Base-by-base conservation (phyloP, 2,113 vertebrate species). In the Arenaria interpres region DNA sequence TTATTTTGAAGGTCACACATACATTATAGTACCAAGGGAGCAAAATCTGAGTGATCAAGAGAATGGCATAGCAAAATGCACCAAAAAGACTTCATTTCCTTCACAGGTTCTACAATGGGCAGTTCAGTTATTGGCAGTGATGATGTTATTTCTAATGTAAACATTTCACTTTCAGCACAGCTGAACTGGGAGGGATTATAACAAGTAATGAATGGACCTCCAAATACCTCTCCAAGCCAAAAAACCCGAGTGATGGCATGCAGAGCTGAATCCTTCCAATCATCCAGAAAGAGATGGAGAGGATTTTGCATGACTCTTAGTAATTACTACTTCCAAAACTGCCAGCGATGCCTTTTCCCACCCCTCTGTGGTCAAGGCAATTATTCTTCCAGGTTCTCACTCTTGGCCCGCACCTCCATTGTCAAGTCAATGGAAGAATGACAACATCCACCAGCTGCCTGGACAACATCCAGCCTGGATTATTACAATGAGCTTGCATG, bases 401-500 rank as follows among this genome's bases (percentile, higher is more conserved):
- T 91, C 89, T 95, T 96, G 95, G 95, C 94, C 96, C 12, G 3
- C 85, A 88, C 45, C 50, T 95, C 84, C 86, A 86, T 76, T 92
- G 92, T 97, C 95, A 97, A 94, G 82, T 89, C 95, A 91, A 87
- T 96, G 94, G 92, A 95, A 95, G 92, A 94, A 93, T 96, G 94
- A 97, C 92, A 95, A 89, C 89, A 92, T 95, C 91, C 81, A 95
- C 96, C 95, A 97, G 95, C 95, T 97, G 94, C 81, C 96, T 97
- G 96, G 96, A 94, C 71, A 89, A n/a, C 25, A 73, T 95, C 95
- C 96, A 96, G 91, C 37, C 87, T 54, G 91, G 81, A 89, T 97
- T 88, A 93, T 88, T 95, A 94, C 95, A 97, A 94, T 87, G 81
- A 95, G n/a, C 12, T 62, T 92, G 81, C 64, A 87, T 91, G 92